These are phyloP conservation scores for Ardeotis arabs DNA, from an alignment of 2,113 vertebrate genomes.

Conservation along the genomic window DNA sequence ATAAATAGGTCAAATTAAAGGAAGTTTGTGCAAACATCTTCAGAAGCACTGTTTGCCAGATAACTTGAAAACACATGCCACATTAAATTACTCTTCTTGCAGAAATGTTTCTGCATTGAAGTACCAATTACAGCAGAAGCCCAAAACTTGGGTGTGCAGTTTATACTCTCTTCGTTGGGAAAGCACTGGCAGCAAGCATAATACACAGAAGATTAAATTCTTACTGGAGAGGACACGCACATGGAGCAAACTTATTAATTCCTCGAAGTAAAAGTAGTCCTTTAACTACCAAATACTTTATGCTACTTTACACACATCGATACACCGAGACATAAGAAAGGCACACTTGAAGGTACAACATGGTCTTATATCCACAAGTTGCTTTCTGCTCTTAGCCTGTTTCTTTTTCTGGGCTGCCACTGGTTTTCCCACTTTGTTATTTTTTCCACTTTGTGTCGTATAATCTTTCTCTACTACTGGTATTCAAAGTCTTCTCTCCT, in stretches of 20 bases:
- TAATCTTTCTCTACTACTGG: not conserved
- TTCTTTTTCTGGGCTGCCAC: not conserved
- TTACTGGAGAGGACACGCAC: not conserved
- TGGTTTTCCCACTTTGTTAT: not conserved
- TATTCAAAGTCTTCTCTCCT: not conserved
- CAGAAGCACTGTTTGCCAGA: not conserved
- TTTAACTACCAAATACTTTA: not conserved
- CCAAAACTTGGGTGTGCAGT: not conserved
- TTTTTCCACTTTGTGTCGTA: not conserved
- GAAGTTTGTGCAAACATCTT: not conserved
- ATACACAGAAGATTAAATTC: fast-evolving
- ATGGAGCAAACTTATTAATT: not conserved
- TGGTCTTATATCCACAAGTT: not conserved
- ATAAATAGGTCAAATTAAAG: not conserved
- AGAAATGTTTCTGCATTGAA: not conserved
- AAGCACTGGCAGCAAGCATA: not conserved
- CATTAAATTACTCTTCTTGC: not conserved
- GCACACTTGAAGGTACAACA: not conserved
- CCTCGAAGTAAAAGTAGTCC: not conserved
- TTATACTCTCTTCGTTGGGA: not conserved
- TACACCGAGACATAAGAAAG: not conserved
- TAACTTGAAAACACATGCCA: not conserved
- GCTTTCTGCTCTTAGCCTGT: not conserved
- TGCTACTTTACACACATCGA: not conserved
- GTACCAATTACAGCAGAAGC: not conserved